These are phyloP conservation scores for Drosophila rufa DNA, from an alignment of 1,140 invertebrate genomes.

Conservation along the genomic window DNA sequence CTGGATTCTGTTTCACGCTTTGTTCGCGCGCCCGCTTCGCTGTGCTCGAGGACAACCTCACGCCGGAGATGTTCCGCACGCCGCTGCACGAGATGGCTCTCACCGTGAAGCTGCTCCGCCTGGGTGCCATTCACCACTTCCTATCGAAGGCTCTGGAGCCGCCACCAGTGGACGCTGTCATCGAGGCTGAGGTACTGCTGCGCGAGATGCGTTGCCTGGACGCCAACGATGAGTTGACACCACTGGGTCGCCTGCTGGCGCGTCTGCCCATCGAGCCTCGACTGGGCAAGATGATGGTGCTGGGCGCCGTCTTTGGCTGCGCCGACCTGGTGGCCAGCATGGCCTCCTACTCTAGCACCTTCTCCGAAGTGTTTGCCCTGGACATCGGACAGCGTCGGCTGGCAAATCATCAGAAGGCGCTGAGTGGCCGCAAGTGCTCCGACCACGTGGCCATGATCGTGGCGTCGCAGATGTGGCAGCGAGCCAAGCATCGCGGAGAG, in stretches of 20 bases:
- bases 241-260: constrained; percentile 96
- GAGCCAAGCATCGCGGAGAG: constrained; percentile 91
- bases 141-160: constrained; percentile 97
- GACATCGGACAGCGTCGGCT: constrained; percentile 89
- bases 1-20: constrained; percentile 96
- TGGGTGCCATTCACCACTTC: constrained; percentile 96
- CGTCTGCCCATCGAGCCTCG: constrained; percentile 96
- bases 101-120: constrained; percentile 91
- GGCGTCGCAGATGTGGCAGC: constrained; percentile 95
- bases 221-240: constrained; percentile 93
- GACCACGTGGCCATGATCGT: constrained; percentile 98
- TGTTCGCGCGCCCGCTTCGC: constrained; percentile 91
- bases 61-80: constrained; percentile 98
- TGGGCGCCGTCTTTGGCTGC: constrained; percentile 93
- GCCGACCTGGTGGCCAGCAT: constrained; percentile 96
- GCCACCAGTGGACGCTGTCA: constrained; percentile 96
- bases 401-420: constrained; percentile 91
- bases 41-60: constrained; percentile 95
- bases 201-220: constrained; percentile 96
- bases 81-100: constrained; percentile 96
- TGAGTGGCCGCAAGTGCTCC: constrained; percentile 94
- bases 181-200: constrained; percentile 92
- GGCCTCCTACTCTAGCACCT: constrained; percentile 96
- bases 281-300: constrained; percentile 97
- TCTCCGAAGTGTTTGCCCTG: constrained; percentile 94